Evolutionary conservation across 2,888 invertebrate genomes (phyloP).

Genomic region (Rotaria macrura): DNA sequence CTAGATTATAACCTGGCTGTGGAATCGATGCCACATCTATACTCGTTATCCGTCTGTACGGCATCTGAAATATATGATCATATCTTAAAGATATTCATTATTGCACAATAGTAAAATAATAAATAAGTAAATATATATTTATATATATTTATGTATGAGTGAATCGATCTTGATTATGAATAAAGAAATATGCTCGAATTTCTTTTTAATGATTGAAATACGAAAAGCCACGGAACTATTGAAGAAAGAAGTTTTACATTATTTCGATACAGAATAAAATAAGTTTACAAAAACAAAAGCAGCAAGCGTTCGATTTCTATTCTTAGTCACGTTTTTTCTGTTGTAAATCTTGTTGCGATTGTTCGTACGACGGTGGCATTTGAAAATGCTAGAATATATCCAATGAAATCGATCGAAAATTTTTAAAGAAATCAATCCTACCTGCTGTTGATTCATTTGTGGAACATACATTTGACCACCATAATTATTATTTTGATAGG

Average conservation of each 20-base stretch:
- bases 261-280: not conserved
- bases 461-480: not conserved
- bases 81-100: not conserved
- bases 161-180: not conserved
- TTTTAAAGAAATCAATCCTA: not conserved
- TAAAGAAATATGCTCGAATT: not conserved
- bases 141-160: not conserved
- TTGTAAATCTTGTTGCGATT: not conserved
- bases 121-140: too few species aligned
- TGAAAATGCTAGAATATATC: not conserved
- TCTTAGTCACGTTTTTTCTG: not conserved
- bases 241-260: not conserved
- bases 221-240: not conserved
- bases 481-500: not conserved
- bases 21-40: not conserved
- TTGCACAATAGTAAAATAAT: not conserved
- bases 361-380: not conserved
- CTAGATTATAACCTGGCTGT: slow-evolving; percentile 7
- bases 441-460: not conserved
- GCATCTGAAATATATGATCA: not conserved
- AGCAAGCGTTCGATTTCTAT: too few species aligned
- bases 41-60: not conserved
- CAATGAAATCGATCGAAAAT: not conserved
- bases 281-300: not conserved
- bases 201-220: not conserved